Evolutionary conservation across 2,888 invertebrate genomes (phyloP), one percentile per base, ranked within the genome.

Genomic region (Autographa gamma): DNA sequence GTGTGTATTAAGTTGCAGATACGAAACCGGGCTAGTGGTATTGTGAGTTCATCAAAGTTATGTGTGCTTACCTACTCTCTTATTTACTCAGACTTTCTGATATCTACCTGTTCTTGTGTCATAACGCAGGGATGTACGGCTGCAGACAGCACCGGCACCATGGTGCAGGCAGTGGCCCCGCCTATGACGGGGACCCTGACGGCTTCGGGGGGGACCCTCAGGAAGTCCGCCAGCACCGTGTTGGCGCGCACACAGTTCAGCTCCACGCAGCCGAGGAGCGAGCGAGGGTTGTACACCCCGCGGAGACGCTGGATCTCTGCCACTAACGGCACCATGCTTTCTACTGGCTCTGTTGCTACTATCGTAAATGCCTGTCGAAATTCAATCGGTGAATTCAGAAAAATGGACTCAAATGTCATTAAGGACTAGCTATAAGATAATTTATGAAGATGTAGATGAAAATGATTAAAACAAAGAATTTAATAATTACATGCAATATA

Each of bases 261-360:
- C 69, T 97, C 97, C 25, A 97, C 97, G 63, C 97, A 97, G 54
- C 97, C 97, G 84, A 97, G 96, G 4, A 95, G 76, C 1, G 82
- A 76, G 13, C 94, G 90, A 2, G 95, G 91, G 75, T 94, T 92
- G 85, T 94, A 95, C 0, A 84, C 69, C 5, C 88, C 87, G 8
- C 95, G 92, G 2, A 95, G 96, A 76, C 97, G 97, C 88, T 96
- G 96, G 32, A 97, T 96, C 89, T 97, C 97, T 8, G 96, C 94
- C 0, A 97, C 96, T 64, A 97, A 96, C 0, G 97, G 97, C 13
- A 97, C 97, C 85, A 97, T 97, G 76, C 97, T 97, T 89, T 97
- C 97, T 0, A 97, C 96, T 83, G 97, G 94, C 70, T 95, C 94
- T 0, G 96, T 95, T 9, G 92, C 95, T 59, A 96, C 87, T 84